Conservation (phyloP, 2,113 vertebrate species). For the Melanerpes aurifrons region DNA sequence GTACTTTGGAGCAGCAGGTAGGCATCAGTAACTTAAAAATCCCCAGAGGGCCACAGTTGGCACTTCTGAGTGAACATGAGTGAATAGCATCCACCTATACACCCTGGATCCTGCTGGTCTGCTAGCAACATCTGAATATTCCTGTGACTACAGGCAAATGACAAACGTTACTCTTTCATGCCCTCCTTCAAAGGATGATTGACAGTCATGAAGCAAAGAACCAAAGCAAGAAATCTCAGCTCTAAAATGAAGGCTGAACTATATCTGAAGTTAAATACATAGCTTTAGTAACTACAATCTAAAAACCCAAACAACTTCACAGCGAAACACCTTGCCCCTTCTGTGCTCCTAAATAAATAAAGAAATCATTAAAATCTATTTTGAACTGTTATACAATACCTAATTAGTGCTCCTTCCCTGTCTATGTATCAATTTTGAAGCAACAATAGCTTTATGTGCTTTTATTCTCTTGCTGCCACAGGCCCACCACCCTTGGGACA, state of each 20-base stretch:
- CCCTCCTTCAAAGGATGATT: conserved; percentile 1
- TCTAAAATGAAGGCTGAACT: conserved; percentile 49
- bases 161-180: conserved; percentile 32
- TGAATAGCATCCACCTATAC: neutral
- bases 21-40: conserved; percentile 3
- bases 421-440: neutral
- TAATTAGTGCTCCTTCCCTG: neutral
- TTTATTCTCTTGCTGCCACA: neutral
- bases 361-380: neutral
- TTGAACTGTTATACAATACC: conserved; percentile 5
- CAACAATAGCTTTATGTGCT: neutral
- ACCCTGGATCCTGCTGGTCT: neutral
- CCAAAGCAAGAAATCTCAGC: neutral
- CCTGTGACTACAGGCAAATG: neutral
- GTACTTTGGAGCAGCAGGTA: neutral
- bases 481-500: neutral
- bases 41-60: neutral
- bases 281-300: conserved; percentile 42
- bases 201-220: conserved; percentile 19
- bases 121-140: conserved; percentile 14
- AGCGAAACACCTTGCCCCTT: neutral
- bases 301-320: neutral
- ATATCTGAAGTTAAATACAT: conserved; percentile 16
- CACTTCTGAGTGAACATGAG: neutral
- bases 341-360: neutral